These are phyloP conservation scores for Ceramica pisi DNA, from an alignment of 2,888 invertebrate species.

Conservation along the genomic window DNA sequence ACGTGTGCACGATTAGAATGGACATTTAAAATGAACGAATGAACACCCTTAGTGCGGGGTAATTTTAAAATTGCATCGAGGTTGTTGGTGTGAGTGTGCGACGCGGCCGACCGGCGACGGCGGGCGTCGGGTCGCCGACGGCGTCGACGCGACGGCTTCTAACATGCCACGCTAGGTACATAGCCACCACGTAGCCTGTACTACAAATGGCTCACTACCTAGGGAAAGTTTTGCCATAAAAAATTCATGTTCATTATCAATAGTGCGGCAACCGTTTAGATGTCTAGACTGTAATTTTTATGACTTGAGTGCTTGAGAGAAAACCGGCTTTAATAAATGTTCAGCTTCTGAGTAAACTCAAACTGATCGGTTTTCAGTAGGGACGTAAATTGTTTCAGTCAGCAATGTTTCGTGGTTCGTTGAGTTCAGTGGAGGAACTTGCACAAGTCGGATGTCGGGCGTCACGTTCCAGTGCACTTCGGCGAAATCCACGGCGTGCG, in stretches of 20 bases:
- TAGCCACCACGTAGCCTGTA: conserved; percentile 27
- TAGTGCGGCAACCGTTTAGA: conserved; percentile 27
- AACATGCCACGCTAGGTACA: conserved; percentile 20
- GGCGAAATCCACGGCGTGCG: conserved; percentile 75
- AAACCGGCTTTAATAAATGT: conserved; percentile 22
- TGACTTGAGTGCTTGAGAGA: conserved; percentile 18
- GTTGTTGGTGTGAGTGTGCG: conserved; percentile 70
- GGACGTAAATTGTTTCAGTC: conserved; percentile 37
- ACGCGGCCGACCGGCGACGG: conserved; percentile 74
- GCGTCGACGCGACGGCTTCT: conserved; percentile 58
- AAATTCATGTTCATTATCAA: conserved; percentile 53
- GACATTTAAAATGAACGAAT: conserved; percentile 75
- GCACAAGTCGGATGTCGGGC: conserved; percentile 79
- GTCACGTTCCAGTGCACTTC: conserved; percentile 83
- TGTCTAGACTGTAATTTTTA: conserved; percentile 55
- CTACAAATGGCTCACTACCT: conserved; percentile 43
- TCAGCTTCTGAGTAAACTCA: conserved; percentile 5
- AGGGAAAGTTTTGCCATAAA: conserved; percentile 56
- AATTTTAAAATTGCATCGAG: conserved; percentile 85
- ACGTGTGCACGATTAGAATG: conserved; percentile 75
- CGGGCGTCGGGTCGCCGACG: conserved; percentile 68
- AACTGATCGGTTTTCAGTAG: conserved; percentile 16
- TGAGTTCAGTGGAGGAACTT: conserved; percentile 78
- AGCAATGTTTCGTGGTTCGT: conserved; percentile 65
- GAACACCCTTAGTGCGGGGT: conserved; percentile 79